Conservation (phyloP, 1,140 invertebrate species). For the Sminthurides bifidus region DNA sequence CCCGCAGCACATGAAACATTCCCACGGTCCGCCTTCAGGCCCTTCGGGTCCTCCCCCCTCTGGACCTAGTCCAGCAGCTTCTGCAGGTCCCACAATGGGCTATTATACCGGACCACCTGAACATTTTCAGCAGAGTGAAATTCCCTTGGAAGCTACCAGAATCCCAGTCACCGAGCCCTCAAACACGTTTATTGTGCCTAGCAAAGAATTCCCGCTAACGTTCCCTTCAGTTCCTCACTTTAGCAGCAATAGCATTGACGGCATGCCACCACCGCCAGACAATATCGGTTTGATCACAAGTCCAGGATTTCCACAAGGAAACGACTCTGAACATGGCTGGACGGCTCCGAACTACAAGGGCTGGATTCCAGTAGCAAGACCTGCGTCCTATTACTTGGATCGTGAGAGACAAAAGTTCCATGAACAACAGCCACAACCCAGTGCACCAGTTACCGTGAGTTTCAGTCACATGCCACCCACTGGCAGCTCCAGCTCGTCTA, state of each 20-base stretch:
- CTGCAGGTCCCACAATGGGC: neutral
- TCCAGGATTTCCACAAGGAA: neutral
- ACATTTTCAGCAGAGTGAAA: constrained; percentile 1
- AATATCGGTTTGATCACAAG: neutral
- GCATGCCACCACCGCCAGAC: neutral
- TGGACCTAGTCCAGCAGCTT: neutral
- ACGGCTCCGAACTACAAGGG: constrained; percentile 6
- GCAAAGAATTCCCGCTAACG: neutral
- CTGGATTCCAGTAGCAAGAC: neutral
- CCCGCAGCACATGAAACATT: neutral
- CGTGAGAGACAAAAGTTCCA: neutral
- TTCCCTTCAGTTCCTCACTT: neutral
- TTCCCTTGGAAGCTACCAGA: neutral
- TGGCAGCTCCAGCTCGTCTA: neutral
- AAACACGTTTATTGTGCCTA: neutral
- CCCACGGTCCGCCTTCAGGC: no score
- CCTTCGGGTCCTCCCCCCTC: no score
- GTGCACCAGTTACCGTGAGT: neutral
- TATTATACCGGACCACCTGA: neutral
- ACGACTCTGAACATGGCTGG: constrained; percentile 3
- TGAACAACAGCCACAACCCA: neutral
- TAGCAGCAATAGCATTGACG: neutral
- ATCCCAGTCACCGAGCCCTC: neutral
- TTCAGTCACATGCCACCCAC: neutral
- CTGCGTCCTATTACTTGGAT: neutral